Conservation (phyloP, 2,113 vertebrate genomes). For the Micronycteris hirsuta region DNA sequence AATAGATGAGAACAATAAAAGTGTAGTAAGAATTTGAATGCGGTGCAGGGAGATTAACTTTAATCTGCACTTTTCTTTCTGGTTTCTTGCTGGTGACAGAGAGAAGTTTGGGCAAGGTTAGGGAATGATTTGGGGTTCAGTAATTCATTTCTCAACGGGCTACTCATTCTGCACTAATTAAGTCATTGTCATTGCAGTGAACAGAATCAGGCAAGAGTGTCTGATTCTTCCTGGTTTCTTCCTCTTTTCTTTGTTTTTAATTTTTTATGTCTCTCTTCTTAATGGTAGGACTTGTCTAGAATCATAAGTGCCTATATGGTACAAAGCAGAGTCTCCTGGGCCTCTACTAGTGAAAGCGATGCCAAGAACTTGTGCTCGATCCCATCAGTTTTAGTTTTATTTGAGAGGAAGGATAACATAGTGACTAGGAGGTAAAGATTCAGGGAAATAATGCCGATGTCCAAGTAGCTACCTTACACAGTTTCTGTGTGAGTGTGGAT, state of each 20-base stretch:
- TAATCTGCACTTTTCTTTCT: neutral
- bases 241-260: neutral
- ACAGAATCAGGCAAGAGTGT: neutral
- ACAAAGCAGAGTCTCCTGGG: fast-evolving
- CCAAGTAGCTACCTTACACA: neutral
- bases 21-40: neutral
- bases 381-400: neutral
- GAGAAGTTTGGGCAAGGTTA: neutral
- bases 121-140: neutral
- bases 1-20: neutral
- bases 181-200: neutral
- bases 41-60: neutral
- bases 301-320: neutral
- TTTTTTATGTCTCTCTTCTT: neutral
- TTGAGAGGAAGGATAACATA: neutral
- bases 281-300: neutral
- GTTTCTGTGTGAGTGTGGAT: neutral
- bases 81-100: neutral
- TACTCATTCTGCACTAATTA: neutral
- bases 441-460: neutral
- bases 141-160: neutral
- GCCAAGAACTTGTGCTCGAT: neutral
- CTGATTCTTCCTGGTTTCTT: neutral
- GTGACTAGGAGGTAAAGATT: neutral
- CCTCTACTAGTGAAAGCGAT: neutral